Evolutionary conservation across 1,140 invertebrate species (phyloP), one percentile per base, ranked within the genome.

Genomic region (Drosophila kohkoa): DNA sequence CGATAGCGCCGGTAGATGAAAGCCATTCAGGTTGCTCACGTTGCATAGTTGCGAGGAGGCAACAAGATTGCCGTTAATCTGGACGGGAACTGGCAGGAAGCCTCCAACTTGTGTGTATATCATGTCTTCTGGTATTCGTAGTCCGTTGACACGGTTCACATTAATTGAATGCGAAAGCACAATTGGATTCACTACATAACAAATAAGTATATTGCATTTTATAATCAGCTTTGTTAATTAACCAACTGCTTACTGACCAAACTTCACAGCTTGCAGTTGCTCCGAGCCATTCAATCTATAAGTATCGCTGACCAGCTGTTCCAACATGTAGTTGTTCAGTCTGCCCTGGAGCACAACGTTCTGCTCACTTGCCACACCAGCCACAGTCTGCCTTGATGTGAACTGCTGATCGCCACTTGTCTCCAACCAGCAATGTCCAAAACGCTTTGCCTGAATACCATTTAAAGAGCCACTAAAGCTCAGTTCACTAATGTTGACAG

Each of bases 271-370:
- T 59, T 85, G 60, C 68, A 94, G 83, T 32, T 78, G 60, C 60
- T 91, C 82, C 43, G 81, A 71, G 55, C 87, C 85, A 78, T 93
- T 92, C 1, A 90, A 73, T 73, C 93, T 92, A 25, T 93, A 92
- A 52, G 91, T 92, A 1, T 91, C 82, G 8, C 70, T 68, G 20
- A 89, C 55, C 5, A 93, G 67, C 46, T 92, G 75, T 0, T 81
- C 72, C 15, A 94, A 52, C 15, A 90, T 78, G 16, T 90, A 72
- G 35, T 92, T 77, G 74, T 93, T 94, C 6, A 94, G 85, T 7
- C 64, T 77, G 58, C 81, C 90, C 54, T 28, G 62, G 11, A 81
- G 85, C 78, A 63, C 38, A 13, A 93, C 54, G 15, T 91, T 82
- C 1, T 82, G 63, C 4, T 69, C 67, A 15, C 91, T 82, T 6